Evolutionary conservation across 2,888 invertebrate genomes (phyloP), one percentile per base, ranked within the genome.

Genomic region (Drosophila anomalipes): DNA sequence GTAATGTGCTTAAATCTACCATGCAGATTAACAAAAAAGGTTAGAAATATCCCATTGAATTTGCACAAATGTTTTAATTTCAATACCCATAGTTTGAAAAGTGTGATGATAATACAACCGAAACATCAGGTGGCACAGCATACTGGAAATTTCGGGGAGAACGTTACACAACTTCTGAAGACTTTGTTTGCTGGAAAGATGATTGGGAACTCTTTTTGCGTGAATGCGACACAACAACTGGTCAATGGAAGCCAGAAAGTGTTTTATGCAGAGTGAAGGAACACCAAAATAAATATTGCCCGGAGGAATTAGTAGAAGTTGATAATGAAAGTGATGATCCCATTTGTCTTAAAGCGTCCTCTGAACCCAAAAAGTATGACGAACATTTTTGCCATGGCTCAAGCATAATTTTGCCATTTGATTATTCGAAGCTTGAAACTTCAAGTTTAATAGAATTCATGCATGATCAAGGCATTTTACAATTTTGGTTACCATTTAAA

Each of bases 401-500:
- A n/a, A 86, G 83, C 75, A 77, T 62, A 14, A 32, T 74, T 37
- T 39, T 66, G 22, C 59, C 77, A 19, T 33, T 66, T 7, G 75
- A 88, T 57, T 59, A 73, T 26, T 58, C 77, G 14, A 49, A 64
- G 4, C 2, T 28, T 6, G 54, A 73, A 22, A 19, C 41, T 19
- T 10, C 6, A 9, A 52, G 12, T 14, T 32, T 77, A n/a, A 32
- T n/a, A 10, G 10, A 47, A 16, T 67, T 64, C 81, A 68, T 83
- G 77, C 7, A 47, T 30, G 32, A 82, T 16, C 65, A 61, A 53
- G 73, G 72, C 3, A 85, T 90, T 39, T 69, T 32, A 1, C 69
- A 82, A 33, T 92, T 95, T 66, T 95, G 95, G 95, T 79, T 95
- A 63, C 95, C 95, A 22, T 93, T 94, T 4, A 92, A 92, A 53